Evolutionary conservation across 2,797 vertebrate species (phyloP).

Genomic region (Spondyliosoma cantharus): DNA sequence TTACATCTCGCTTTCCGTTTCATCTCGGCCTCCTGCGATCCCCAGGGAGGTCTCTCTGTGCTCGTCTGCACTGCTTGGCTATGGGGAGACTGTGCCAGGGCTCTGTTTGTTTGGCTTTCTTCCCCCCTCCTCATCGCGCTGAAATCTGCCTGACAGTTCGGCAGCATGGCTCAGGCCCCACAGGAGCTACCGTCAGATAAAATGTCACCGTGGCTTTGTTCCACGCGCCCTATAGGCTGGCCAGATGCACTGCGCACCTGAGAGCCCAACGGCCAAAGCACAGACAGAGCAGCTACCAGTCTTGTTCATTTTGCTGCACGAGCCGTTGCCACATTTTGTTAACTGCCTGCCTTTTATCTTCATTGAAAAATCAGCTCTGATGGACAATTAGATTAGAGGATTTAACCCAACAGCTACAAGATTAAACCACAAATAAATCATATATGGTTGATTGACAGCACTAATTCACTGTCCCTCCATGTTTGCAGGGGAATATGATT

Average conservation of each 20-base stretch:
- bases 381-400: conserved; percentile 61
- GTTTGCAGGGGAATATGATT: conserved; percentile 33
- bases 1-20: conserved; percentile 84
- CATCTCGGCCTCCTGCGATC: conserved; percentile 80
- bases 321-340: conserved; percentile 22
- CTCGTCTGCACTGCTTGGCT: conserved; percentile 73
- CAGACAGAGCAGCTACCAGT: conserved; percentile 16
- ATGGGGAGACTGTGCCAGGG: conserved; percentile 79
- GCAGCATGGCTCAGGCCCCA: conserved; percentile 76
- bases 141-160: conserved; percentile 85
- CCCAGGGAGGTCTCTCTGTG: conserved; percentile 71
- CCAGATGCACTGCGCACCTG: conserved; percentile 76
- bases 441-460: conserved; percentile 42
- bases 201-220: conserved; percentile 85
- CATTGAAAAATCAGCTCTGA: conserved; percentile 61
- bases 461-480: conserved; percentile 50
- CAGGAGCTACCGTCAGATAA: conserved; percentile 82
- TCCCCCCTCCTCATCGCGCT: conserved; percentile 73
- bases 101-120: conserved; percentile 83
- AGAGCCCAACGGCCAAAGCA: conserved; percentile 55
- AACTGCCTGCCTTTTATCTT: conserved; percentile 56
- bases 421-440: conserved; percentile 67
- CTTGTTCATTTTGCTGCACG: conserved; percentile 42
- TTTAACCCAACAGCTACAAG: conserved; percentile 58
- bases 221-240: conserved; percentile 74